Evolutionary conservation across 1,140 invertebrate species (phyloP), one percentile per base, ranked within the genome.

Genomic region (Caenorhabditis remanei): DNA sequence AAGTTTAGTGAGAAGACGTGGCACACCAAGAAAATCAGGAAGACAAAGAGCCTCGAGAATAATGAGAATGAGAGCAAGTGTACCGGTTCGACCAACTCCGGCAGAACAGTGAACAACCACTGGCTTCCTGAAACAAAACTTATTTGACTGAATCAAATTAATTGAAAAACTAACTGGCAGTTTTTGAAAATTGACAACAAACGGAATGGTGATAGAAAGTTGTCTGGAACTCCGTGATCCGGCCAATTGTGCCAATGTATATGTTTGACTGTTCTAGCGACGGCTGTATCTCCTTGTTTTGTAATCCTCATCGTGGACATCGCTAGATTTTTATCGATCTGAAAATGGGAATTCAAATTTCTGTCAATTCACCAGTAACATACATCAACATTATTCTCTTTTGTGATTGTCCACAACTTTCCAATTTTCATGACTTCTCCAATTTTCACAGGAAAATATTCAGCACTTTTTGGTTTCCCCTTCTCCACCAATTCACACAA

Each of bases 101-200:
- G 86, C 79, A 5, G 86, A 87, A 43, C 82, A 87, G 40, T 87
- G 86, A 55, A 87, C 56, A n/a, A 87, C 67, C 13, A 87, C 53
- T 8, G 86, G 86, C 5, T 46, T 84, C 5, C 86, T 63, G n/a
- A 84, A 83, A 43, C 9, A 32, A 43, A 48, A 5, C 8, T 4
- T 58, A 32, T 5, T 82, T 1, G 1, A 48, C 14, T n/a, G 16
- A 63, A 63, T 85, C 21, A 56, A 87, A 53, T 46, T 11, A 0
- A 41, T 0, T 32, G 61, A 13, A 32, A 13, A 41, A 16, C 56
- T 53, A 5, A 63, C 55, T 19, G 19, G 53, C 50, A 75, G 24
- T 19, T n/a, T 61, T 82, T 75, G 14, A 82, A 11, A n/a, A 32
- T 40, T 50, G 41, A 21, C 41, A 87, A 16, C 19, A 87, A 14